Evolutionary conservation across 1,140 invertebrate genomes (phyloP), one percentile per base, ranked within the genome.

Genomic region (Drosophila pachea): DNA sequence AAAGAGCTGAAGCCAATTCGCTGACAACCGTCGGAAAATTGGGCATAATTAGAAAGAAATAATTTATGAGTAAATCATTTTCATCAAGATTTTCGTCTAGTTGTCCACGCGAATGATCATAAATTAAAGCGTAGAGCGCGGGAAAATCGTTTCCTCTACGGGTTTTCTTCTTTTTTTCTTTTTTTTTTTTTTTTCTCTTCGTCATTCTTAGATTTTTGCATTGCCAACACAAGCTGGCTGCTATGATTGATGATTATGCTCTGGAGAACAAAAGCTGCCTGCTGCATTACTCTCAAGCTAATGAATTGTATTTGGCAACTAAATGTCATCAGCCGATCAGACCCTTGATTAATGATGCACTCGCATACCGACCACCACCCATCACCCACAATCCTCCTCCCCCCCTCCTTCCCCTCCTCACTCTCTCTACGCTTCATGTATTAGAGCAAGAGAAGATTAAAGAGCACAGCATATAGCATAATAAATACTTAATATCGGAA

Each of bases 31-130:
- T 11, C 53, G 31, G 5, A 16, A 84, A 64, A 86, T 79, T 73
- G 79, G 22, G 76, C 79, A 83, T 83, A 83, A 83, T 83, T 84
- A 83, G 84, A 84, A 67, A 58, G 61, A 84, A 63, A 79, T 83
- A 76, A 83, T 83, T 83, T 84, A 82, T 70, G 68, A 31, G 22
- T 22, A 22, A 22, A 22, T 22, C 48, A 48, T 48, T 62, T 62
- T 38, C 12, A n/a, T 32, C 12, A 29, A 33, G 14, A 45, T 33
- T 50, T 43, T 43, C 42, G 6, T 50, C 7, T 9, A 33, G 61
- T 40, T 53, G 2, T 38, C 32, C 22, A 14, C 52, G 48, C 45
- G 64, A 78, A 84, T 84, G 73, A 78, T 69, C 79, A 84, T 84
- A 84, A 83, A 83, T 83, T 75, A 59, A 69, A 61, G 56, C 22